phyloP scores from a whole-genome alignment of 2,113 vertebrate genomes.

The Protobothrops mucrosquamatus region DNA sequence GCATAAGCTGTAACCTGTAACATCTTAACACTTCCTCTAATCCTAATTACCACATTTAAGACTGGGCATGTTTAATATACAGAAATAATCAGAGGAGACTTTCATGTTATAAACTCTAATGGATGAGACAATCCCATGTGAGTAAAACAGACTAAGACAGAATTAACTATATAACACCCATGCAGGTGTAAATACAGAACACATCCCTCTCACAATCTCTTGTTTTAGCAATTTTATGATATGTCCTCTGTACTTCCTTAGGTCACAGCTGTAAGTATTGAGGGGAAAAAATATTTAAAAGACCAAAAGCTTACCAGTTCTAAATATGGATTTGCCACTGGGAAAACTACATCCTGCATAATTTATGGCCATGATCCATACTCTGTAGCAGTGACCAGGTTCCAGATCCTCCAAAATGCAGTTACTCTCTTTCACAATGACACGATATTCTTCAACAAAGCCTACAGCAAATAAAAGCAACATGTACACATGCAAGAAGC shows the following conservation, averaged over 20 bases:
- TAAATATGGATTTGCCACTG: conserved; percentile 86
- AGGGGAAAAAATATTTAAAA: neutral
- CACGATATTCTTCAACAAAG: conserved; percentile 90
- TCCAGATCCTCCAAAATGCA: conserved; percentile 94
- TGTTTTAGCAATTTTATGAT: neutral
- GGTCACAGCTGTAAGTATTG: neutral
- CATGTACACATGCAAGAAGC: neutral
- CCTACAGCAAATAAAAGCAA: conserved; percentile 64
- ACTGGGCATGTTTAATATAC: neutral
- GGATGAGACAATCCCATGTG: neutral
- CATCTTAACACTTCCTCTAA: neutral
- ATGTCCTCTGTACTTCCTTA: neutral
- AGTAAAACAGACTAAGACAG: neutral
- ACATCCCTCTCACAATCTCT: neutral
- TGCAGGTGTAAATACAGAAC: neutral
- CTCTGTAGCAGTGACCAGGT: conserved; percentile 85
- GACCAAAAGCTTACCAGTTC: conserved; percentile 80
- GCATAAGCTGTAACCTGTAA: neutral
- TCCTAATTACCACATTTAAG: neutral
- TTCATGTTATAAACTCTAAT: neutral
- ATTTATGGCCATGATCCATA: conserved; percentile 98
- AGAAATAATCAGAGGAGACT: neutral
- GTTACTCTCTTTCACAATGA: conserved; percentile 95
- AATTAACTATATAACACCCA: neutral
- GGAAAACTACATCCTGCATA: conserved; percentile 92